Base-by-base conservation (phyloP, 2,113 vertebrate species). In the Lipophrys pholis region DNA sequence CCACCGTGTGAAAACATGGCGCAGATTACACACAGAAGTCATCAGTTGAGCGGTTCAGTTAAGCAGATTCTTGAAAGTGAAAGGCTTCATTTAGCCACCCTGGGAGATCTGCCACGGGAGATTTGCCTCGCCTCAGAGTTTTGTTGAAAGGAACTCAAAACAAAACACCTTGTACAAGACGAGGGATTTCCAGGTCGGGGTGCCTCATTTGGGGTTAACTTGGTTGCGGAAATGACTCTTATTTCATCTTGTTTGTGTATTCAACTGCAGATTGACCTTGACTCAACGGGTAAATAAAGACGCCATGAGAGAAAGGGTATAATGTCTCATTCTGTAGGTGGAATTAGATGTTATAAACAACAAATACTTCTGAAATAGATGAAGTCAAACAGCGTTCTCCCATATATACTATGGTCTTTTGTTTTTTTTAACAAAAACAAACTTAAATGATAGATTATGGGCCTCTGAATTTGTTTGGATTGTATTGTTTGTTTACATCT, bases 41-140 rank as follows among this genome's bases (percentile, higher is more conserved):
- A 62, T 59, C n/a, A 71, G 64, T 12, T 8, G 38, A 66, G 52
- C 3, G 11, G 58, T 76, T 46, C 52, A 63, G 42, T 36, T 53
- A 3, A 53, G 45, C 2, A 30, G 21, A 30, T 30, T 30, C 21
- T 30, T 30, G 2, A 30, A 30, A 30, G 21, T 30, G 21, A 30
- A 30, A 30, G 21, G 21, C 21, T 30, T 30, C 21, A 30, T 30
- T 30, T 30, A 30, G 4, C 14, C 35, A 62, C 45, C 35, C 41
- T 43, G n/a, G 41, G 30, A 65, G 51, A 11, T 61, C 7, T 70
- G 51, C 49, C 50, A 9, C 60, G 21, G 54, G 40, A 15, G 6
- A 38, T 62, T 35, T 14, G 45, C 8, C 3, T 42, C 21, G 7
- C 15, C 30, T 41, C 5, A 3, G 50, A 39, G 49, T 50, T 41